These are phyloP conservation scores for Ischnus inquisitorius DNA, from an alignment of 2,888 invertebrate genomes.

Conservation along the genomic window DNA sequence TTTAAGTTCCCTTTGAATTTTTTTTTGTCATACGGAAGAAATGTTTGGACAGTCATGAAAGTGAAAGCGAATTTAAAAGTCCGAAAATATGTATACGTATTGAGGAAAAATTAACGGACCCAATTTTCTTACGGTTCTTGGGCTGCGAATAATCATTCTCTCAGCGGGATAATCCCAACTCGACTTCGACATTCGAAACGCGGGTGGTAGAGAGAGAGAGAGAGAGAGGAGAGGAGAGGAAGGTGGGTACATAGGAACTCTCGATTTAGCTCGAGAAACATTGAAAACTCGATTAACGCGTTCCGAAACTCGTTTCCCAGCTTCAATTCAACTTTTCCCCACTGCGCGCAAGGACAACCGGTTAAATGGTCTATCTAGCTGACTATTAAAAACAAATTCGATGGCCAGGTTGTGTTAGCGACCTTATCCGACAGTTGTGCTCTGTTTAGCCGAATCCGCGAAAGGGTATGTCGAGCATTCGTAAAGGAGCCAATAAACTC, in stretches of 20 bases:
- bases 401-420: slow-evolving; percentile 43
- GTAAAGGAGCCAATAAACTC: neutral
- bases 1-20: too few species aligned
- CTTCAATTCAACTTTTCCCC: slow-evolving; percentile 77
- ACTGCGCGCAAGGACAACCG: slow-evolving; percentile 68
- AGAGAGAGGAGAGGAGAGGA: slow-evolving; percentile 25
- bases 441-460: neutral
- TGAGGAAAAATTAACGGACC: too few species aligned
- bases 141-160: slow-evolving; percentile 50
- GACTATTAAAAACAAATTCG: slow-evolving; percentile 43
- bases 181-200: slow-evolving; percentile 17
- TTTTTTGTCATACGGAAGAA: too few species aligned
- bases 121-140: slow-evolving; percentile 18
- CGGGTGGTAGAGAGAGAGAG: slow-evolving; percentile 23
- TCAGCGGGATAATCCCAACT: slow-evolving; percentile 25
- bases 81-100: too few species aligned
- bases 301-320: slow-evolving; percentile 76
- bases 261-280: slow-evolving; percentile 58
- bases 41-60: too few species aligned
- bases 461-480: neutral
- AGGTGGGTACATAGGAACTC: slow-evolving; percentile 63
- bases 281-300: slow-evolving; percentile 75
- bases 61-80: too few species aligned
- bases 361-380: slow-evolving; percentile 57
- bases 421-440: slow-evolving; percentile 17